Evolutionary conservation across 92 coral and sea anemone species (phyloP), one percentile per base, ranked within the genome.

Genomic region (Porites lobata): DNA sequence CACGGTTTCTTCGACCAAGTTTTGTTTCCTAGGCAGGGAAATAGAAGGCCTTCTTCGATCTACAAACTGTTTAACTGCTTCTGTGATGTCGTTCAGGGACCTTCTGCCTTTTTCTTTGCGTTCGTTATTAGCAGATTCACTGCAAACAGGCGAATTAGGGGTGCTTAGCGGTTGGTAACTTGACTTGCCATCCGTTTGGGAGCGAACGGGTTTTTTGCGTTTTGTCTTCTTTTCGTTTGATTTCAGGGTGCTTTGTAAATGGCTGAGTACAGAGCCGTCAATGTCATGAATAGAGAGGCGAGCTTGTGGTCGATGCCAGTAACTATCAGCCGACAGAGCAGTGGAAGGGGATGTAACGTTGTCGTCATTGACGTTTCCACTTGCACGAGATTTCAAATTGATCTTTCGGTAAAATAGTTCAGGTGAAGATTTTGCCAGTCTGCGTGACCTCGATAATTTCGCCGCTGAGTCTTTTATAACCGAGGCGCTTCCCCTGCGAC

Each of bases 371-470:
- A 58, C 43, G 58, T 10, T 57, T 58, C 43, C 78, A 32, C 76
- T 79, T 18, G 80, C 73, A 20, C 62, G 80, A 6, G n/a, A 52
- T 15, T 76, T 53, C 22, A 62, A 72, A 72, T 32, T 82, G 68
- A 73, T 84, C 62, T 65, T 84, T 72, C 89, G 76, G 13, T 85
- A 58, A 15, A 88, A 89, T 71, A 92, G 72, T 50, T 92, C 88
- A 1, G 95, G 95, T 6, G 95, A 92, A 47, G 95, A 92, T 74
- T 89, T 92, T 14, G 91, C 95, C 22, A 92, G 78, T 8, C 90
- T 73, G 22, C 88, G 83, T 9, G 92, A 83, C 53, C 91, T 85
- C 65, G 90, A 85, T 32, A 92, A 86, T 70, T 85, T 88, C 20
- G 18, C 43, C 51, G 13, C 6, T 1, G 78, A 38, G 47, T 38